Evolutionary conservation across 92 coral and sea anemone genomes (phyloP).

Genomic region (Porites cylindrica): DNA sequence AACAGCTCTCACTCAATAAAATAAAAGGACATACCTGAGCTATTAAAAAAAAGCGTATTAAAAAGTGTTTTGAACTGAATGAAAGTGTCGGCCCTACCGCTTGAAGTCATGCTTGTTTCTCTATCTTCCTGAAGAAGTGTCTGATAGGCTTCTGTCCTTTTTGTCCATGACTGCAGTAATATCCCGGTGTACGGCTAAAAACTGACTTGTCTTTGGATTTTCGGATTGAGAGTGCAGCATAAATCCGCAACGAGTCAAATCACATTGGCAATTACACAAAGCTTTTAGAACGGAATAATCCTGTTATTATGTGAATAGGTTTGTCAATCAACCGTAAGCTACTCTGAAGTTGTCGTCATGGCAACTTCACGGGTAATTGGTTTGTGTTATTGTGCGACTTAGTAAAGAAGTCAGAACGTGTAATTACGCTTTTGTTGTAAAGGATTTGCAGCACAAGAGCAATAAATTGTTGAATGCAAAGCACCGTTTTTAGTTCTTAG

Average conservation of each 20-base stretch:
- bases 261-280: not conserved
- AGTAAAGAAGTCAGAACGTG: not conserved
- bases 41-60: not conserved
- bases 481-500: not conserved
- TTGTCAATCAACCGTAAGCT: constrained; percentile 30
- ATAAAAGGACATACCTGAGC: not conserved
- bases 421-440: constrained; percentile 12
- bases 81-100: not conserved
- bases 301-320: constrained; percentile 7
- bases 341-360: constrained; percentile 4
- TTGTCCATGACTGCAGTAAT: not conserved
- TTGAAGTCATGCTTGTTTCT: not conserved
- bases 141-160: not conserved
- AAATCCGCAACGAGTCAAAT: not conserved
- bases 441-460: not conserved
- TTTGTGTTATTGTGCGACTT: not conserved
- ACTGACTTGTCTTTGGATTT: not conserved
- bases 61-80: no score
- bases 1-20: no score
- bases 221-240: not conserved
- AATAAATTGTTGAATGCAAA: constrained; percentile 9
- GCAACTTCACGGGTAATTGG: constrained; percentile 6
- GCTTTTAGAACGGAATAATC: constrained; percentile 11
- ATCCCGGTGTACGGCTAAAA: not conserved
- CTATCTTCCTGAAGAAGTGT: not conserved